Percentiles rank a stretch among this genome's conserved stretches.
These are phyloP conservation scores for Drosophila kanekoi DNA, from an alignment of 2,888 invertebrate species.

Conservation along the genomic window DNA sequence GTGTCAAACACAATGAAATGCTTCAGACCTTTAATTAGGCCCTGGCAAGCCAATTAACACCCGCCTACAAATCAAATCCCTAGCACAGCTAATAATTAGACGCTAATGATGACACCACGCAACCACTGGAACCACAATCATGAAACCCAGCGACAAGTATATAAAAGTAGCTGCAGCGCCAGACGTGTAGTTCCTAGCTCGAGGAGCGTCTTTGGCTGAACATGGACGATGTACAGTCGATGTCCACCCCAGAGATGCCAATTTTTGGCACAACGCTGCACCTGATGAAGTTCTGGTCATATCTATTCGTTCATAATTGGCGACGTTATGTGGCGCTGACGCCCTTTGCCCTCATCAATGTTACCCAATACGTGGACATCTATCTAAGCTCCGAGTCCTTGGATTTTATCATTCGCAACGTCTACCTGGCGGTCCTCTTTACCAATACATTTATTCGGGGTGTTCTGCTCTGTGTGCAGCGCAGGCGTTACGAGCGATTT, in stretches of 20 bases:
- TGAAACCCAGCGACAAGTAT: constrained; percentile 7
- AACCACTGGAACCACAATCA: background rate
- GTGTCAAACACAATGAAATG: constrained; percentile 27
- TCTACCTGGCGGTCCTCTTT: constrained; percentile 76
- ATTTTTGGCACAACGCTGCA: constrained; percentile 68
- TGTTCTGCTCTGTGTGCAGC: constrained; percentile 60
- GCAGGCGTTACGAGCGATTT: constrained; percentile 68
- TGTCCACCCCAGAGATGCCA: constrained; percentile 72
- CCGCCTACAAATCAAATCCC: constrained; percentile 24
- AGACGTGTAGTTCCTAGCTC: constrained; percentile 19
- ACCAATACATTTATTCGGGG: constrained; percentile 72
- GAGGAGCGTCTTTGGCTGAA: background rate
- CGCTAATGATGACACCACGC: constrained; percentile 39
- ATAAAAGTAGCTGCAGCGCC: constrained; percentile 32
- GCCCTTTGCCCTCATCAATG: constrained; percentile 64
- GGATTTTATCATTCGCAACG: constrained; percentile 75
- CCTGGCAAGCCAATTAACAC: constrained; percentile 58
- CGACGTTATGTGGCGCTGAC: constrained; percentile 76
- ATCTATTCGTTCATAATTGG: constrained; percentile 79
- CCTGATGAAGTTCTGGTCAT: constrained; percentile 80
- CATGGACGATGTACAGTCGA: constrained; percentile 42
- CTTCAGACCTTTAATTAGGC: constrained; percentile 42
- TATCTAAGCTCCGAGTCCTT: constrained; percentile 70
- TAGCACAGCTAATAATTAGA: constrained; percentile 56
- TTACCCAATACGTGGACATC: constrained; percentile 74